Base-by-base conservation (phyloP, 2,888 invertebrate genomes). In the Strigamia maritima region DNA sequence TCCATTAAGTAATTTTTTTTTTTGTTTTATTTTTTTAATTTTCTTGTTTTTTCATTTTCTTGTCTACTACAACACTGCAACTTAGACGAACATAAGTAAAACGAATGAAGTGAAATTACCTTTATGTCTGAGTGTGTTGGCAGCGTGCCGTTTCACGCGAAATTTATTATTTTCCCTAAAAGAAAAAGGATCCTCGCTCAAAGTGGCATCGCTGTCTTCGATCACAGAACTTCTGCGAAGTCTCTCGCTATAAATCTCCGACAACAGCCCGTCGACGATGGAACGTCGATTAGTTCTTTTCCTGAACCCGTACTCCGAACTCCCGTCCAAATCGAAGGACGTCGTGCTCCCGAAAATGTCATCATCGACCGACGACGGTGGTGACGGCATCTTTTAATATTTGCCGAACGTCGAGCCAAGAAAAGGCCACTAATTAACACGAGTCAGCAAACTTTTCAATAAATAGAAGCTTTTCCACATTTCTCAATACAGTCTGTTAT, bases 131-230 rank as follows among this genome's bases (percentile, higher is more conserved):
- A 70, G 70, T 4, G 70, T 70, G 70, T 70, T 70, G 70, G 70
- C 70, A 70, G 70, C 28, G 70, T 70, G 70, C 70, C 70, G 12
- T 28, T 70, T 70, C 70, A 70, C 14, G 14, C 26, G 70, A 70
- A 70, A 70, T 28, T 70, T 70, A 70, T 70, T 70, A 70, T 70
- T 4, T 65, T 65, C 65, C 28, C 14, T 70, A 7, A 14, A 70
- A 70, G 22, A 76, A 31, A 49, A 60, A 0, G 79, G 77, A 31
- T 26, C 65, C 22, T 79, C 79, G 12, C 76, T 79, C 38, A 54
- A 79, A 40, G 76, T 65, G 19, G 40, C 77, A 31, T 79, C 79
- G 38, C 79, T 79, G 76, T 79, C 79, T 65, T 74, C 79, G 77
- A 77, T 70, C 28, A 75, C 77, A 10, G 77, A 38, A 74, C 79